Conservation (phyloP, 2,113 vertebrate species). For the Daphoenositta chrysoptera region DNA sequence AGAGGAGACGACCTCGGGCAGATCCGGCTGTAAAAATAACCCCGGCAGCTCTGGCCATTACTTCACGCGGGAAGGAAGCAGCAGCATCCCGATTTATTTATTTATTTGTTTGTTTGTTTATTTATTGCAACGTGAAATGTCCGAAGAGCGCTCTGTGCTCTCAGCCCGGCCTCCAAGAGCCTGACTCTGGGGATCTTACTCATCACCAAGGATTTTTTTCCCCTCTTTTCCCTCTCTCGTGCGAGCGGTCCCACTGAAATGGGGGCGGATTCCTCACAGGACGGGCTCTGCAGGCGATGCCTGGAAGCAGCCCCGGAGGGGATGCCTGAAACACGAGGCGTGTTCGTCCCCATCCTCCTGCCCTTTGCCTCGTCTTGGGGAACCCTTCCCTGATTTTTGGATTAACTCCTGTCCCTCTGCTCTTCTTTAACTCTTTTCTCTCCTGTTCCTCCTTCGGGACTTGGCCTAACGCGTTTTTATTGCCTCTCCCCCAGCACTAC, state of each 20-base stretch:
- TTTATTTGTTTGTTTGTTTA: no score
- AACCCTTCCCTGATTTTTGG: neutral
- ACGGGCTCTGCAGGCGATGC: neutral
- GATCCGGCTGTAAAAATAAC: neutral
- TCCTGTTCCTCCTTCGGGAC: neutral
- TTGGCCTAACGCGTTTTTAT: rapidly evolving
- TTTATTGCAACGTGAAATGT: no score
- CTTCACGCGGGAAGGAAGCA: neutral
- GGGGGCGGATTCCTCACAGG: neutral
- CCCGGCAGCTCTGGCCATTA: neutral
- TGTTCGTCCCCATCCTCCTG: constrained; percentile 19
- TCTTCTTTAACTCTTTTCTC: neutral
- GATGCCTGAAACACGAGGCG: neutral
- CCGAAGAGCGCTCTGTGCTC: neutral
- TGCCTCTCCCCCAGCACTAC: neutral
- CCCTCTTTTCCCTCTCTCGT: neutral
- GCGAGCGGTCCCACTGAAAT: neutral
- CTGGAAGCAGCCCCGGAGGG: neutral
- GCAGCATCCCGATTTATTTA: neutral
- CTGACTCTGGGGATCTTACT: neutral
- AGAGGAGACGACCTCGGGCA: neutral
- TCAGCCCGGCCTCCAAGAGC: neutral
- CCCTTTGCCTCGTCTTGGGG: constrained; percentile 40
- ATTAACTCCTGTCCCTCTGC: neutral
- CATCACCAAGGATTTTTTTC: neutral